Conservation (phyloP, 2,888 invertebrate species). For the Pycnomerus fuliginosus region DNA sequence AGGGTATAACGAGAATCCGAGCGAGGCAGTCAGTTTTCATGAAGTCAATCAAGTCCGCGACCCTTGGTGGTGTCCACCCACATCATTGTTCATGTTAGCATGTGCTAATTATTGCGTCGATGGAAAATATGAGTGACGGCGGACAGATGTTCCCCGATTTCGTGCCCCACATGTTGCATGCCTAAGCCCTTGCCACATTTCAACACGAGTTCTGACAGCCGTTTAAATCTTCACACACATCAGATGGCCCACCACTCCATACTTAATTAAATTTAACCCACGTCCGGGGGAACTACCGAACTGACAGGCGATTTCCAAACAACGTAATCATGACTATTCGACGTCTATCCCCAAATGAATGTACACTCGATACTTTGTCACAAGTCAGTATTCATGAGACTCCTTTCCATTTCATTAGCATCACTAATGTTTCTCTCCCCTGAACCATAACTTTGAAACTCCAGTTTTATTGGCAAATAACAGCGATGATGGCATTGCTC, state of each 20-base stretch:
- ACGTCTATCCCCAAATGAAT: no score
- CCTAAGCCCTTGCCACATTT: conserved; percentile 18
- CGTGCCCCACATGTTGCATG: conserved; percentile 24
- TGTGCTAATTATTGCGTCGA: conserved; percentile 33
- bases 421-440: conserved; percentile 39
- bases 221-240: no score
- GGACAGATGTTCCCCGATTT: conserved; percentile 24
- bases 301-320: no score
- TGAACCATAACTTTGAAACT: conserved; percentile 39
- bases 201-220: conserved; percentile 16
- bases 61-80: conserved; percentile 16
- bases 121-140: conserved; percentile 27
- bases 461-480: conserved; percentile 46
- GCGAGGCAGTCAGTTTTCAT: conserved; percentile 15
- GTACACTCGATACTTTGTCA: conserved; percentile 31
- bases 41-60: no score
- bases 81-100: conserved; percentile 33
- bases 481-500: conserved; percentile 39
- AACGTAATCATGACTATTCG: no score
- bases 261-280: no score
- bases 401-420: conserved; percentile 44
- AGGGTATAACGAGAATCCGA: conserved; percentile 31
- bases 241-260: no score
- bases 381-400: conserved; percentile 38
- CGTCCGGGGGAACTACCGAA: no score